A percentile compares a stretch with the other conserved stretches of the same genome.
phyloP scores from a whole-genome alignment of 2,888 invertebrate genomes.

The Platerodrilus igneus region DNA sequence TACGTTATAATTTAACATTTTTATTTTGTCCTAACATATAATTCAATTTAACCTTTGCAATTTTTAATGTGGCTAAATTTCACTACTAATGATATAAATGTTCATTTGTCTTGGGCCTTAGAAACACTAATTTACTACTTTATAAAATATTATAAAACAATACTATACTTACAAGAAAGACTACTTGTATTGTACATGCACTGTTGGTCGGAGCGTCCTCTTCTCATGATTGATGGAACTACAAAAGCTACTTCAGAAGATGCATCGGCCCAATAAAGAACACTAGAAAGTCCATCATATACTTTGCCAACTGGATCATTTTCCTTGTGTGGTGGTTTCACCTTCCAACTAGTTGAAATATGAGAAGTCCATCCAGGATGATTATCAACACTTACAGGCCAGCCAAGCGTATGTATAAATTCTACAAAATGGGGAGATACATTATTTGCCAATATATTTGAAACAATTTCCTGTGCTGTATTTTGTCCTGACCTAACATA shows the following conservation, averaged over 20 bases:
- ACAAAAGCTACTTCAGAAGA: conserved; percentile 93
- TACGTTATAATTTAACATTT: no score
- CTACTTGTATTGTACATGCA: conserved; percentile 36
- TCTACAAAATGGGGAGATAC: conserved; percentile 54
- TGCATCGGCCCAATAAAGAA: conserved; percentile 94
- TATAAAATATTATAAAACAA: no score
- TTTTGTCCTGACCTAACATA: conserved; percentile 87
- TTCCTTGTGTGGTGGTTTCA: conserved; percentile 27
- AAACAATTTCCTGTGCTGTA: conserved; percentile 71
- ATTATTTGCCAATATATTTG: conserved; percentile 58
- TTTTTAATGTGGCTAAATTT: no score
- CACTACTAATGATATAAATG: no score
- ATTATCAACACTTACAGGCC: conserved; percentile 76
- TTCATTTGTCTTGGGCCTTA: no score
- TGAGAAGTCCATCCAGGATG: conserved; percentile 95
- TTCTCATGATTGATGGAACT: conserved; percentile 62
- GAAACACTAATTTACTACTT: no score
- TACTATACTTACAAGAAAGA: conserved; percentile 39
- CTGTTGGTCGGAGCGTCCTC: conserved; percentile 29
- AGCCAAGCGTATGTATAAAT: conserved; percentile 72
- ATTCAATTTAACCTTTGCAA: no score
- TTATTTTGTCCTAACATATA: no score
- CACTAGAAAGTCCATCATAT: conserved; percentile 80
- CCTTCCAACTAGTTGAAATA: conserved; percentile 75
- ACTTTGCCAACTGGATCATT: conserved; percentile 47